Evolutionary conservation across 2,888 invertebrate species (phyloP).

Genomic region (Calameuta idolon): DNA sequence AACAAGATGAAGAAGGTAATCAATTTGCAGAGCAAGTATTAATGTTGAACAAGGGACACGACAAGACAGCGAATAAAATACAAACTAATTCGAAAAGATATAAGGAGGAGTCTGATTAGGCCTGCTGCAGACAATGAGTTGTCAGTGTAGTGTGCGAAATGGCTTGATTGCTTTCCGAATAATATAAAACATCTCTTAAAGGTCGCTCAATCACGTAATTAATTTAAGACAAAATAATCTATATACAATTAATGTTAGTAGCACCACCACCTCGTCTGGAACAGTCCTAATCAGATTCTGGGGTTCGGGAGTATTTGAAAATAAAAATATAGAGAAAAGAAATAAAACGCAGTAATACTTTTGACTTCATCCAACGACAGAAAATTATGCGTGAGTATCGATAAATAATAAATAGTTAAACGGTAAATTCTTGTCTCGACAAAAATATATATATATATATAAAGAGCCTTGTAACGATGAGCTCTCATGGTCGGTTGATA

Average conservation of each 20-base stretch:
- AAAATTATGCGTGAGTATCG: background rate
- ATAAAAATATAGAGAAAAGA: conserved; percentile 44
- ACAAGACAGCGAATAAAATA: background rate
- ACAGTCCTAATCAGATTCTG: conserved; percentile 68
- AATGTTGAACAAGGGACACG: background rate
- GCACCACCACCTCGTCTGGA: conserved; percentile 61
- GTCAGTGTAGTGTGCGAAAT: conserved; percentile 17
- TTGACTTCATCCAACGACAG: background rate
- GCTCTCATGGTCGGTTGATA: background rate
- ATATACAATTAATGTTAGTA: background rate
- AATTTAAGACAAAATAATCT: background rate
- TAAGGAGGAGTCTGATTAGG: conserved; percentile 63
- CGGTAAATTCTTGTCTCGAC: background rate
- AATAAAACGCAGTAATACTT: background rate
- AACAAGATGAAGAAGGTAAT: background rate
- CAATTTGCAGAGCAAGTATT: background rate
- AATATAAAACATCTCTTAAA: background rate
- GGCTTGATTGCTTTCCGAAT: conserved; percentile 16
- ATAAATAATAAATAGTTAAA: background rate
- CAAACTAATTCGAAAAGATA: background rate
- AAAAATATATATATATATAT: background rate
- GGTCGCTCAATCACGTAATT: background rate
- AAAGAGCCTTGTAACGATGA: background rate
- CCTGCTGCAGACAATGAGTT: conserved; percentile 53
- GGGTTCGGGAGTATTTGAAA: conserved; percentile 49